phyloP scores from a whole-genome alignment of 2,797 vertebrate species.

The Phalloptychus januarius region DNA sequence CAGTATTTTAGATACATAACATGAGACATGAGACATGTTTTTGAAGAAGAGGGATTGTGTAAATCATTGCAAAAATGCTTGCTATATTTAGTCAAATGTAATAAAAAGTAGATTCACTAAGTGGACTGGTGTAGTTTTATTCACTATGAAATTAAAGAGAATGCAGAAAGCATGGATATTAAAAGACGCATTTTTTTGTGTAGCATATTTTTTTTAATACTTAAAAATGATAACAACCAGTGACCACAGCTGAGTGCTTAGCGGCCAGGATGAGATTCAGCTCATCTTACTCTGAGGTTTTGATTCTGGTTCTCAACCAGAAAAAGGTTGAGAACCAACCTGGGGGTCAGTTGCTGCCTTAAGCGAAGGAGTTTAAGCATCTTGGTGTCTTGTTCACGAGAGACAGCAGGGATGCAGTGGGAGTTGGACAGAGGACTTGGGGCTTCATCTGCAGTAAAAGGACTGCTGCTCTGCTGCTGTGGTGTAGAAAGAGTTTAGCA shows the following conservation, averaged over 20 bases:
- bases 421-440: too few relatives aligned
- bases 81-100: neutral
- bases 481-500: neutral
- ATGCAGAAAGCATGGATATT: neutral
- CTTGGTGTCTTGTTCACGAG: neutral
- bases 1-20: too few relatives aligned
- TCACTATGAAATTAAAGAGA: neutral
- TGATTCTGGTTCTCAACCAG: neutral
- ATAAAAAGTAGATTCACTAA: neutral
- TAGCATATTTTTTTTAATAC: neutral
- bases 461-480: neutral
- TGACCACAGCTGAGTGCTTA: neutral
- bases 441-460: too few relatives aligned
- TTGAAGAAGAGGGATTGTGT: too few relatives aligned
- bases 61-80: neutral
- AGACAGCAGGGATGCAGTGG: too few relatives aligned
- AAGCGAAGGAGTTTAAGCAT: neutral
- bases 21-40: too few relatives aligned
- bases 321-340: neutral
- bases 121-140: neutral
- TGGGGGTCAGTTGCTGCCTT: too few relatives aligned
- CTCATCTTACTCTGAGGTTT: neutral
- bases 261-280: neutral
- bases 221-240: neutral
- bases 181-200: neutral